These are phyloP conservation scores for Onychostruthus taczanowskii DNA, from an alignment of 2,113 vertebrate species.

Conservation along the genomic window DNA sequence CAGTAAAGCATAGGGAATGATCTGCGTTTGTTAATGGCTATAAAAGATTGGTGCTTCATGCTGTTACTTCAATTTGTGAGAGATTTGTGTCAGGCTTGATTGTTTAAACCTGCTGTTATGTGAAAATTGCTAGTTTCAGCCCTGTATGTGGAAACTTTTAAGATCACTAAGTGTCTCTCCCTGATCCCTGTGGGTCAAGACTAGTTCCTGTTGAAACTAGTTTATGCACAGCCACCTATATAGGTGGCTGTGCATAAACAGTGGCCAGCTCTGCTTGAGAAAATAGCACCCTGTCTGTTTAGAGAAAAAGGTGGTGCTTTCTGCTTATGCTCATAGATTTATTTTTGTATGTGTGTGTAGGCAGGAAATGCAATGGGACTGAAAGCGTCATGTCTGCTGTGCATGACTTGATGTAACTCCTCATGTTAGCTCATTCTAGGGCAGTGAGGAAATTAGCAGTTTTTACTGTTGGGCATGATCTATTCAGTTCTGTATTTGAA, in stretches of 20 bases:
- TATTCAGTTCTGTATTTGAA: background rate
- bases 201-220: background rate
- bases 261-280: background rate
- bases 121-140: background rate
- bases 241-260: background rate
- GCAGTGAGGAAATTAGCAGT: background rate
- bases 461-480: background rate
- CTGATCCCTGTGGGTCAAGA: background rate
- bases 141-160: background rate
- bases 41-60: background rate
- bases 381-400: background rate
- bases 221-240: no score
- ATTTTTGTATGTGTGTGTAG: background rate
- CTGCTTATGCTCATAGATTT: background rate
- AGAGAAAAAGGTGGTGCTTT: background rate
- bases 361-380: background rate
- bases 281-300: background rate
- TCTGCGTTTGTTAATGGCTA: fast-evolving
- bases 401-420: background rate
- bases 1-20: background rate
- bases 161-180: background rate
- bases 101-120: background rate
- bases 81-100: background rate
- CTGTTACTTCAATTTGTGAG: background rate
- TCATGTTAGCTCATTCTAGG: background rate